A percentile compares a stretch with the other conserved stretches of the same genome.
Evolutionary conservation across 2,113 vertebrate species (phyloP).

Genomic region (Plectropomus leopardus): DNA sequence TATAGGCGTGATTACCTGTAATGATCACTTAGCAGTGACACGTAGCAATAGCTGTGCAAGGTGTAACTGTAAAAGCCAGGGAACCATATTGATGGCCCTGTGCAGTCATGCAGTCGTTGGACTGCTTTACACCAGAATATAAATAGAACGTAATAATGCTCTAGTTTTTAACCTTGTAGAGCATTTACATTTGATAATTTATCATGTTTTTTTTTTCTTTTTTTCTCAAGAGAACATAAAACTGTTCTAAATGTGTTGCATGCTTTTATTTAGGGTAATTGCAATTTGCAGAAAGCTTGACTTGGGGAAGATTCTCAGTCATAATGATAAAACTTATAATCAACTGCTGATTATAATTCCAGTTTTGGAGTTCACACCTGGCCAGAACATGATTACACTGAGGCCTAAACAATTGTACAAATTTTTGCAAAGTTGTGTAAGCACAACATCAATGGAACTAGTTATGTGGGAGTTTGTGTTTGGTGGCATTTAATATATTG

Average conservation of each 20-base stretch:
- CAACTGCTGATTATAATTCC: constrained; percentile 19
- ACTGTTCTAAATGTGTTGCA: constrained; percentile 14
- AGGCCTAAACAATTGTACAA: constrained; percentile 12
- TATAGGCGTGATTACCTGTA: constrained; percentile 67
- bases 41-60: constrained; percentile 38
- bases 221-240: not conserved
- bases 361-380: constrained; percentile 9
- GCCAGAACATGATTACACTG: constrained; percentile 22
- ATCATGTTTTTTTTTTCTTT: not conserved
- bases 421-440: not conserved
- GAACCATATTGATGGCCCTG: constrained; percentile 29
- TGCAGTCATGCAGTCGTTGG: not conserved
- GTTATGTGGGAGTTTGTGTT: constrained; percentile 6
- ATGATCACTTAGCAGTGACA: constrained; percentile 71
- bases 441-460: not conserved
- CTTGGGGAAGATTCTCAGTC: constrained; percentile 26
- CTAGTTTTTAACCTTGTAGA: not conserved
- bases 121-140: not conserved
- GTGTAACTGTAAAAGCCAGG: constrained; percentile 46
- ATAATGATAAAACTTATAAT: constrained; percentile 34
- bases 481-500: not conserved
- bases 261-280: constrained; percentile 37
- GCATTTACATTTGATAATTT: not conserved
- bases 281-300: constrained; percentile 24
- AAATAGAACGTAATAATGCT: constrained; percentile 12